These are phyloP conservation scores for Gila orcuttii DNA, from an alignment of 2,113 vertebrate genomes.

Conservation along the genomic window DNA sequence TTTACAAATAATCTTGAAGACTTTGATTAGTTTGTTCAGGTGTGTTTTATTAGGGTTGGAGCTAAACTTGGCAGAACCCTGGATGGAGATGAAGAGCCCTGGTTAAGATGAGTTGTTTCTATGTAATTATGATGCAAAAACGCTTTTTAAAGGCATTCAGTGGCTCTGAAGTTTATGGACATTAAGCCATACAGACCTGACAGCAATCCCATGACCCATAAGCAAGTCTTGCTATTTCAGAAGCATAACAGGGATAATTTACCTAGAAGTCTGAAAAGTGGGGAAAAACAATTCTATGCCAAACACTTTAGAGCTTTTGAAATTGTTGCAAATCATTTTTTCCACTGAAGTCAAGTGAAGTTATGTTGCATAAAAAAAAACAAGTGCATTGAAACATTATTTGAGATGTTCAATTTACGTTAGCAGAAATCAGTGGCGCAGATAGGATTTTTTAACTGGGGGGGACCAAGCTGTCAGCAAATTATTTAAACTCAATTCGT, in stretches of 20 bases:
- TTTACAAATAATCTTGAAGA: background rate
- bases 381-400: slow-evolving; percentile 69
- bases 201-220: background rate
- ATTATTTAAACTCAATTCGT: too few species aligned
- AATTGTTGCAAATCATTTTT: background rate
- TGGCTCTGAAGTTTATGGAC: too few species aligned
- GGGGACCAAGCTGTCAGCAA: too few species aligned
- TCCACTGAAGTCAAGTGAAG: slow-evolving; percentile 40
- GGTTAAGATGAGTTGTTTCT: background rate
- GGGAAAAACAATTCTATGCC: background rate
- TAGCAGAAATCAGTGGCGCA: slow-evolving; percentile 69
- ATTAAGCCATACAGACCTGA: background rate
- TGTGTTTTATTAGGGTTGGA: background rate
- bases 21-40: background rate
- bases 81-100: background rate
- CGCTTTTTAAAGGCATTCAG: background rate
- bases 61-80: background rate
- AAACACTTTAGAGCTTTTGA: background rate
- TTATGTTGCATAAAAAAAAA: slow-evolving; percentile 65
- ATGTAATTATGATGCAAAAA: background rate
- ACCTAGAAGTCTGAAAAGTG: background rate
- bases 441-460: too few species aligned
- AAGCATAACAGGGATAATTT: background rate
- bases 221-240: background rate
- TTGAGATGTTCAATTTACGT: slow-evolving; percentile 68